These are phyloP conservation scores for Crocallis elinguaria DNA, from an alignment of 2,888 invertebrate species.

Conservation along the genomic window DNA sequence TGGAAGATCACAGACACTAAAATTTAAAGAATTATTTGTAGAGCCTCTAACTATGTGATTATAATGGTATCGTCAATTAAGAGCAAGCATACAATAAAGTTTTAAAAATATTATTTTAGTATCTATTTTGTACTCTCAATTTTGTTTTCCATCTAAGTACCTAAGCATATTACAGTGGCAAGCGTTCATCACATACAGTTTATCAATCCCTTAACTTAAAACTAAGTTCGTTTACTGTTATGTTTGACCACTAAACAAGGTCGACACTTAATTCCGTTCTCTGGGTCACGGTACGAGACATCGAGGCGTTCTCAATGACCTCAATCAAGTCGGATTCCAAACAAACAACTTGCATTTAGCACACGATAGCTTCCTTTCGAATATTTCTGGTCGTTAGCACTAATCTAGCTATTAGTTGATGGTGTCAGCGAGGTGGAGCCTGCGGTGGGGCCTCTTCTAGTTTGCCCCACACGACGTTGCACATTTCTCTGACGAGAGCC, in stretches of 20 bases:
- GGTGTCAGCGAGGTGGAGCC: constrained; percentile 70
- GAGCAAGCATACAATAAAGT: constrained; percentile 10
- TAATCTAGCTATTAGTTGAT: not conserved
- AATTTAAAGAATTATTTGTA: constrained; percentile 4
- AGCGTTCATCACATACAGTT: constrained; percentile 43
- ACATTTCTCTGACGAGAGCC: constrained; percentile 97
- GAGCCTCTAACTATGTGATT: constrained; percentile 15
- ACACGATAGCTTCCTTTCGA: constrained; percentile 56
- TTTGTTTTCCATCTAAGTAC: constrained; percentile 14
- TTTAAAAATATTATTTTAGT: constrained; percentile 17
- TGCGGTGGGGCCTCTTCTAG: constrained; percentile 92
- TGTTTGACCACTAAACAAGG: constrained; percentile 67
- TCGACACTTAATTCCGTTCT: constrained; percentile 64
- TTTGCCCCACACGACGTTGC: constrained; percentile 97
- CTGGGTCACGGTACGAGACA: constrained; percentile 75
- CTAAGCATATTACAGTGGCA: constrained; percentile 43
- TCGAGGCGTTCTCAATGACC: constrained; percentile 64
- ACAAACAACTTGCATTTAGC: constrained; percentile 57
- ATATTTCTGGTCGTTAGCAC: constrained; percentile 40
- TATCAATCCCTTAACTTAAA: constrained; percentile 45
- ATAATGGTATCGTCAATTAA: constrained; percentile 1
- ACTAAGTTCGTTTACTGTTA: constrained; percentile 52
- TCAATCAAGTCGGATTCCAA: constrained; percentile 76
- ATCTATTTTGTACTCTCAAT: constrained; percentile 38
- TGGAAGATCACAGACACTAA: constrained; percentile 21